Percentiles rank a stretch among this genome's conserved stretches.
These are phyloP conservation scores for Graphium colonna DNA, from an alignment of 2,888 invertebrate genomes.

Conservation along the genomic window DNA sequence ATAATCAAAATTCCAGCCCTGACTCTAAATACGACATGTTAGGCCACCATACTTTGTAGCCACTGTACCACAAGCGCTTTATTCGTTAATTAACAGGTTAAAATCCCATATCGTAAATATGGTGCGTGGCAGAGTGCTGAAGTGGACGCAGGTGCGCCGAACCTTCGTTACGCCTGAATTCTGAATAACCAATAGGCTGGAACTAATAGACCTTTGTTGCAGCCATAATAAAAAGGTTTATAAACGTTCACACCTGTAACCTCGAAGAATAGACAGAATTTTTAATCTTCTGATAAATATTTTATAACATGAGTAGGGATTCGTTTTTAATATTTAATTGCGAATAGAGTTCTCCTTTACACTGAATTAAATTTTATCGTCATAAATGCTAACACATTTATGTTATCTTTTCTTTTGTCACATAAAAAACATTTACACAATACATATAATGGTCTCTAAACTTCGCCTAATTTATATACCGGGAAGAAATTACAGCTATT, in stretches of 20 bases:
- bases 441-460: too few relatives aligned
- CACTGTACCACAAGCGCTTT: background rate
- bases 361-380: background rate
- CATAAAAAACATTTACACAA: too few relatives aligned
- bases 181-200: constrained; percentile 18
- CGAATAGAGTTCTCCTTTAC: too few relatives aligned
- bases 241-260: background rate
- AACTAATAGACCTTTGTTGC: constrained; percentile 8
- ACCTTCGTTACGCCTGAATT: constrained; percentile 1
- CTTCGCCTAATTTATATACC: too few relatives aligned
- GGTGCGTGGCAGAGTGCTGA: background rate
- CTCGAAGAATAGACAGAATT: background rate
- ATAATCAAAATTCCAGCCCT: too few relatives aligned
- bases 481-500: too few relatives aligned
- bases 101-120: background rate
- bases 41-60: too few relatives aligned
- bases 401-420: background rate
- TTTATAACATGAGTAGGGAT: too few relatives aligned
- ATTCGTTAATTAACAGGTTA: background rate
- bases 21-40: too few relatives aligned
- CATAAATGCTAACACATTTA: background rate
- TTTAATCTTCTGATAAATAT: too few relatives aligned
- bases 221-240: background rate
- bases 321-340: too few relatives aligned
- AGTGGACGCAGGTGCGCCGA: constrained; percentile 13